These are phyloP conservation scores for Ectobius pallidus DNA, from an alignment of 2,888 invertebrate species.

Conservation along the genomic window DNA sequence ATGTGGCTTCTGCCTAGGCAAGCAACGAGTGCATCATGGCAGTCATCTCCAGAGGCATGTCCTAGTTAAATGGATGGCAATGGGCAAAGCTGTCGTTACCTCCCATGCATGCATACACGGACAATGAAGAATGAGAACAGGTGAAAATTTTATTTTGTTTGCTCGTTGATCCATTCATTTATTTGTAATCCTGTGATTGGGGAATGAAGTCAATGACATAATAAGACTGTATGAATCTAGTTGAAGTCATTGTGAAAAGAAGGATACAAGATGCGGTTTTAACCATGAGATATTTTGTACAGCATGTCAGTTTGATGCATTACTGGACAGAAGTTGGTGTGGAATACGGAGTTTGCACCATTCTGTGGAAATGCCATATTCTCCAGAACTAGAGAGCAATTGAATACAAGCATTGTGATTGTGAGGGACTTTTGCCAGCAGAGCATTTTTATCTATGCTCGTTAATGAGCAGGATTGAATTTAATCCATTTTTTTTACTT, in stretches of 20 bases:
- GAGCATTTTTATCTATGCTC: slow-evolving; percentile 10
- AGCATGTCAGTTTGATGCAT: slow-evolving; percentile 28
- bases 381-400: too few relatives aligned
- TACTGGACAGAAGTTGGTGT: slow-evolving; percentile 7
- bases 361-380: too few relatives aligned
- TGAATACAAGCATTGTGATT: not conserved
- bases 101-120: slow-evolving; percentile 3
- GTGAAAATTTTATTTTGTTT: slow-evolving; percentile 32
- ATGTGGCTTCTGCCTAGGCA: slow-evolving; percentile 37
- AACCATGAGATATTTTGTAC: slow-evolving; percentile 30
- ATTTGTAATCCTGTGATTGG: slow-evolving; percentile 41
- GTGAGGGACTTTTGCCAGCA: not conserved
- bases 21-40: slow-evolving; percentile 20
- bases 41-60: slow-evolving; percentile 22
- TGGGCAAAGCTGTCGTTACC: slow-evolving; percentile 18
- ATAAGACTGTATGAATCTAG: slow-evolving; percentile 41
- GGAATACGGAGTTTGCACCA: too few relatives aligned
- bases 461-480: not conserved
- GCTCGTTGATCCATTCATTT: slow-evolving; percentile 33
- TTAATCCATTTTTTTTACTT: not conserved
- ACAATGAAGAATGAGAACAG: slow-evolving; percentile 12
- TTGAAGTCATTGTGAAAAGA: slow-evolving; percentile 34
- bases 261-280: slow-evolving; percentile 29
- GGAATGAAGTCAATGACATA: slow-evolving; percentile 33
- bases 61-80: slow-evolving; percentile 17